These are phyloP conservation scores for Acomys russatus DNA, from an alignment of 2,797 vertebrate species.

Conservation along the genomic window DNA sequence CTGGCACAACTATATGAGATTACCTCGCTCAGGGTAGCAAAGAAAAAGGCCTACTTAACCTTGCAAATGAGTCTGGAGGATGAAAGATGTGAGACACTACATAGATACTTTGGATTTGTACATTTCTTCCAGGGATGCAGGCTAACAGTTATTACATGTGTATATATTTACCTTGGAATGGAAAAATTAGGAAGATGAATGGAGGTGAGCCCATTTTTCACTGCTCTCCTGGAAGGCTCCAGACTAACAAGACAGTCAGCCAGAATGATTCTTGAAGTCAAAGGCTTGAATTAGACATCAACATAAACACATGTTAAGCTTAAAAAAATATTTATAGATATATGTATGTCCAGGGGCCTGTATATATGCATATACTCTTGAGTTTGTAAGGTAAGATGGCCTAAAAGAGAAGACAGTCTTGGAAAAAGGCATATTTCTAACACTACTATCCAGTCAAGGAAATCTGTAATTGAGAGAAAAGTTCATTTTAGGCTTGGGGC, in stretches of 20 bases:
- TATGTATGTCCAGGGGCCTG: background rate
- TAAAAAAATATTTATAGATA: background rate
- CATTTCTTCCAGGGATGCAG: background rate
- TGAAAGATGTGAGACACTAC: background rate
- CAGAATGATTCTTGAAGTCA: background rate
- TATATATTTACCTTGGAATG: background rate
- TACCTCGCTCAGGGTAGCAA: background rate
- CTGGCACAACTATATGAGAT: background rate
- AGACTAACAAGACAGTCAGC: background rate
- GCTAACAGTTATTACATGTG: too few relatives aligned
- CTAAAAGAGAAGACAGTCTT: background rate
- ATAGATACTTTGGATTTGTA: background rate
- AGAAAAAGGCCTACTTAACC: background rate
- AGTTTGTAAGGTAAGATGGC: background rate
- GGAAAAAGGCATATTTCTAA: background rate
- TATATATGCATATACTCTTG: background rate
- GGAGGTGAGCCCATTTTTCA: background rate
- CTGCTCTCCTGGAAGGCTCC: background rate
- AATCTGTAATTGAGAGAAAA: conserved; percentile 6
- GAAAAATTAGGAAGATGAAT: background rate
- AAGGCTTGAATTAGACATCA: background rate
- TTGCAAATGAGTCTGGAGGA: conserved; percentile 13
- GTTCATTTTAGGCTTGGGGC: background rate
- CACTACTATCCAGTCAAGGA: background rate
- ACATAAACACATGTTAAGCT: background rate